Conservation (phyloP, 2,888 invertebrate species). For the Ichneumoninae sp. region DNA sequence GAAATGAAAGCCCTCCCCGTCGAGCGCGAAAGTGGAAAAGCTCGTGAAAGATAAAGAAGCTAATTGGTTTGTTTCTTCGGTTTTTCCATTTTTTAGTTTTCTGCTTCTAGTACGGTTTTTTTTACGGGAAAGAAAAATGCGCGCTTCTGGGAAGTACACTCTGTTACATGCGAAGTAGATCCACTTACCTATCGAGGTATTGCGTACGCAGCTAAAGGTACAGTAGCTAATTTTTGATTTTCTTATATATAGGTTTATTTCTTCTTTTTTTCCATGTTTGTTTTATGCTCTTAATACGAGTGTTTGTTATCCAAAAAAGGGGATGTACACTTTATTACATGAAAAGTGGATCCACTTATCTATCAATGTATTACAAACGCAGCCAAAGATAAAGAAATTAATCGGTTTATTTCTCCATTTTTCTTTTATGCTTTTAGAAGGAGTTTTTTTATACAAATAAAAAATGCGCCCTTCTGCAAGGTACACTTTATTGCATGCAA, state of each 20-base stretch:
- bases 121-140: neutral
- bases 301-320: neutral
- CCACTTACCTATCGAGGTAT: slow-evolving; percentile 32
- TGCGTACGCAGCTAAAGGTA: slow-evolving; percentile 39
- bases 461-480: neutral
- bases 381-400: slow-evolving; percentile 5
- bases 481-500: slow-evolving; percentile 3
- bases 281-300: neutral
- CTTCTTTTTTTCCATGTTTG: neutral
- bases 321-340: neutral
- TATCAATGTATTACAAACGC: slow-evolving; percentile 38
- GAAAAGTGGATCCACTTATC: slow-evolving; percentile 20
- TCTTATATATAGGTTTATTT: no score
- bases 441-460: no score
- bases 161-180: slow-evolving; percentile 13
- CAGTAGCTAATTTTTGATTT: no score
- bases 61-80: neutral
- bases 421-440: neutral
- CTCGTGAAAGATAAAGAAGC: slow-evolving; percentile 12
- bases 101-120: neutral
- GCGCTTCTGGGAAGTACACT: neutral
- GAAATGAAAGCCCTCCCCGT: slow-evolving; percentile 56
- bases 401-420: no score
- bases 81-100: neutral
- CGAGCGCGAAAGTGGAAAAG: slow-evolving; percentile 35